Percentiles rank a stretch among this genome's conserved stretches.
Conservation (phyloP, 2,797 vertebrate species). For the Chelon labrosus region DNA sequence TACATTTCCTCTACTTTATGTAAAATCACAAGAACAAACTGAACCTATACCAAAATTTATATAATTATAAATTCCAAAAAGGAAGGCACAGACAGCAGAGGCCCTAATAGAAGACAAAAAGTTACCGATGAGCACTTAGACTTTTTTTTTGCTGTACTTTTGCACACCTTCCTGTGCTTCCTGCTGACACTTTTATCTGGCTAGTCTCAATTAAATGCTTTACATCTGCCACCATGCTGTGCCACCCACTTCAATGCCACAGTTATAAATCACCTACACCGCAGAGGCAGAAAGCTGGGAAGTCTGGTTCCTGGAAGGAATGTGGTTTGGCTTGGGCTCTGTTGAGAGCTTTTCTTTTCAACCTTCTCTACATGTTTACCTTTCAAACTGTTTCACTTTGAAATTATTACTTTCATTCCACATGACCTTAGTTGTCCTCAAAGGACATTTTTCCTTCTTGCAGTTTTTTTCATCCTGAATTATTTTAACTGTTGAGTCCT, state of each 20-base stretch:
- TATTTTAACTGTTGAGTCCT: background rate
- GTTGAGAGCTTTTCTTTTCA: constrained; percentile 7
- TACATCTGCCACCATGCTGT: constrained; percentile 66
- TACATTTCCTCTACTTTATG: constrained; percentile 51
- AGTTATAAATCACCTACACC: constrained; percentile 57
- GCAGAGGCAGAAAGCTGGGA: constrained; percentile 35
- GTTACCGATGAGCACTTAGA: constrained; percentile 27
- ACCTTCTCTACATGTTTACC: constrained; percentile 11
- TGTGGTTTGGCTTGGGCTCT: constrained; percentile 29
- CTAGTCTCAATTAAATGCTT: constrained; percentile 63
- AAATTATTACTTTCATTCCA: constrained; percentile 4
- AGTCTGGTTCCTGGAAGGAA: constrained; percentile 43
- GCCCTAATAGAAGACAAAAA: constrained; percentile 11
- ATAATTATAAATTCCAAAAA: too few species aligned
- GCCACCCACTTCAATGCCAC: constrained; percentile 69
- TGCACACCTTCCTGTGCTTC: constrained; percentile 60
- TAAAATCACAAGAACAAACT: constrained; percentile 44
- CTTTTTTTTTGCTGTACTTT: constrained; percentile 39
- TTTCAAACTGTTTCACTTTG: background rate
- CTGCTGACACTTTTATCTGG: constrained; percentile 71
- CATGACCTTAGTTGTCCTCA: background rate
- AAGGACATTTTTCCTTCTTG: background rate
- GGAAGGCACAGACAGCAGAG: too few species aligned
- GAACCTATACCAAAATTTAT: too few species aligned
- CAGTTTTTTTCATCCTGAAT: background rate